Percentiles rank a stretch among this genome's conserved stretches.
These are phyloP conservation scores for Apis dorsata DNA, from an alignment of 1,140 invertebrate genomes.

Conservation along the genomic window DNA sequence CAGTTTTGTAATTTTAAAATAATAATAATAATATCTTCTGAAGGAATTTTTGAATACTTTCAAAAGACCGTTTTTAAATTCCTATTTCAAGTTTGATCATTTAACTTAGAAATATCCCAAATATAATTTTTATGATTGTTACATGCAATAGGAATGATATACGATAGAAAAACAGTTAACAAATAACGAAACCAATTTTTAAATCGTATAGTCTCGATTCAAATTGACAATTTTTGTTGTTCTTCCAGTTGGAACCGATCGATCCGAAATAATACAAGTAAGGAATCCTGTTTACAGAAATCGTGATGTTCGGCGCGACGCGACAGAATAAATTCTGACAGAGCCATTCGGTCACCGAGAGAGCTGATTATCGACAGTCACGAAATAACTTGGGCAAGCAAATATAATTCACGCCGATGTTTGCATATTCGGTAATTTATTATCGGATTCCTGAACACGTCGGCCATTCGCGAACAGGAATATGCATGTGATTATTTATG, in stretches of 20 bases:
- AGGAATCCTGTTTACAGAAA: slow-evolving; percentile 1
- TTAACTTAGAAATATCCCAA: background rate
- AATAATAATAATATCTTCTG: too few relatives aligned
- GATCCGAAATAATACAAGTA: background rate
- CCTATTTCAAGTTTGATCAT: too few relatives aligned
- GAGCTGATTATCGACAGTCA: slow-evolving; percentile 46
- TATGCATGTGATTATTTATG: slow-evolving; percentile 33
- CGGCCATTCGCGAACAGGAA: slow-evolving; percentile 15
- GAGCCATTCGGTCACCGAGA: slow-evolving; percentile 14
- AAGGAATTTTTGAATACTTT: too few relatives aligned
- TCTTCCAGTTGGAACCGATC: background rate
- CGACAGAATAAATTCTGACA: slow-evolving; percentile 8
- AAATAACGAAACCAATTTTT: background rate
- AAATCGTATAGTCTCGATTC: background rate
- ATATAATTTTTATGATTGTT: too few relatives aligned
- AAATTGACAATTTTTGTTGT: background rate
- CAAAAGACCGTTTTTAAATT: too few relatives aligned
- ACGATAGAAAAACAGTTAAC: background rate
- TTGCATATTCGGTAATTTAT: slow-evolving; percentile 36
- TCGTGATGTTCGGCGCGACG: background rate
- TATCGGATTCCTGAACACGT: slow-evolving; percentile 18
- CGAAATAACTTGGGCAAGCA: slow-evolving; percentile 34
- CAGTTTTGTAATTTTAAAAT: too few relatives aligned
- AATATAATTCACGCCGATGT: slow-evolving; percentile 44
- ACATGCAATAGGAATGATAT: background rate